phyloP scores from a whole-genome alignment of 2,888 invertebrate genomes.

The Acleris cristana region DNA sequence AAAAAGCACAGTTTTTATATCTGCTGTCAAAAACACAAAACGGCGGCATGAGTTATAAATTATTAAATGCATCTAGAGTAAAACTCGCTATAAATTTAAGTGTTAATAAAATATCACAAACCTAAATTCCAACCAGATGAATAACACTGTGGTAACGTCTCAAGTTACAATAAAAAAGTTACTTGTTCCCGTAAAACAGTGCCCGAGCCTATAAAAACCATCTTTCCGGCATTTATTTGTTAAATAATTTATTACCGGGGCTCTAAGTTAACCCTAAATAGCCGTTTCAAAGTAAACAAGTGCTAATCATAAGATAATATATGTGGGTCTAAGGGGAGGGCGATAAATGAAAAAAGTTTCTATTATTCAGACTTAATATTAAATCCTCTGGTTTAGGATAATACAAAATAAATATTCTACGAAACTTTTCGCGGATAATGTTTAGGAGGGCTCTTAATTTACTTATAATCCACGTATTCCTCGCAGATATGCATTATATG shows the following conservation, averaged over 20 bases:
- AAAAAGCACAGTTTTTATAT: too few species aligned
- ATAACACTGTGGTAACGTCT: conserved; percentile 26
- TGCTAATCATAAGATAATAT: conserved; percentile 38
- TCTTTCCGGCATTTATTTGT: conserved; percentile 25
- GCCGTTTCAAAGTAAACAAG: conserved; percentile 39
- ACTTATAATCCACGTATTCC: too few species aligned
- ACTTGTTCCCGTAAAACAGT: conserved; percentile 30
- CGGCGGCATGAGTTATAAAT: not conserved
- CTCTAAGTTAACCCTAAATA: conserved; percentile 36
- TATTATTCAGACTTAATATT: conserved; percentile 12
- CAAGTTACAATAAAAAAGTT: conserved; percentile 33
- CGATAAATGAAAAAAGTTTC: conserved; percentile 36
- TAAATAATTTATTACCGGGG: conserved; percentile 31
- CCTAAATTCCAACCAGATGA: conserved; percentile 16
- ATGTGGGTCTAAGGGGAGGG: conserved; percentile 13
- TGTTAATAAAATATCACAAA: conserved; percentile 28
- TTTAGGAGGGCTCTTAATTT: not conserved
- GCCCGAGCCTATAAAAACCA: conserved; percentile 27
- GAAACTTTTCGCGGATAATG: not conserved
- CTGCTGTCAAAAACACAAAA: not conserved
- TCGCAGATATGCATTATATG: too few species aligned
- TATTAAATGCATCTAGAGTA: not conserved
- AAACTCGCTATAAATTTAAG: conserved; percentile 23
- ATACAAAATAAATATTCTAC: not conserved
- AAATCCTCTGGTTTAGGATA: not conserved